phyloP scores from a whole-genome alignment of 2,113 vertebrate genomes.

The Neoarius graeffei region DNA sequence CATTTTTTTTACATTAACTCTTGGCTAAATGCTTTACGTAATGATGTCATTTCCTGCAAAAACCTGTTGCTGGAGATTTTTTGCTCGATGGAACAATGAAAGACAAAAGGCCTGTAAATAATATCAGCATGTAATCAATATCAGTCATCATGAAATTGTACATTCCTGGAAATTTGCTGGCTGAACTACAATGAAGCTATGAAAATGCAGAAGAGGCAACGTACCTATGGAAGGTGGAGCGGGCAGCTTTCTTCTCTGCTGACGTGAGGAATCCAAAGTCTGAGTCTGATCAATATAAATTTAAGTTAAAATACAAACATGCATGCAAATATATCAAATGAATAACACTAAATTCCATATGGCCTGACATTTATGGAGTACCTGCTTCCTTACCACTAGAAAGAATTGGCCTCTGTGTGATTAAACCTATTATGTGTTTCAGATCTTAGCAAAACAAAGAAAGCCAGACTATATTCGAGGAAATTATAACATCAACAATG shows the following conservation, averaged over 20 bases:
- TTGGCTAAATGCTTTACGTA: not conserved
- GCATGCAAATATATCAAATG: not conserved
- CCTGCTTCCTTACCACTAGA: not conserved
- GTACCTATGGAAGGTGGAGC: constrained; percentile 88
- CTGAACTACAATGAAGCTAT: not conserved
- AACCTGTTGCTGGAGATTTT: not conserved
- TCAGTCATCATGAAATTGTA: not conserved
- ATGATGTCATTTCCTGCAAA: not conserved
- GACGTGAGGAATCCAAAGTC: constrained; percentile 91
- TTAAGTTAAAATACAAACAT: not conserved
- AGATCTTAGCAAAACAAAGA: not conserved
- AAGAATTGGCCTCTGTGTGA: not conserved
- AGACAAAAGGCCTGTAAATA: not conserved
- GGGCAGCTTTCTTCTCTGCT: constrained; percentile 92
- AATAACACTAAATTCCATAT: not conserved
- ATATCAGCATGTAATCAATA: not conserved
- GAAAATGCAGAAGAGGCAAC: not conserved
- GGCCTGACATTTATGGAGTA: not conserved
- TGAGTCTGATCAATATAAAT: constrained; percentile 76
- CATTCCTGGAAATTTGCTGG: not conserved
- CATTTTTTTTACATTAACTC: not conserved
- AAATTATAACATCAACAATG: not conserved
- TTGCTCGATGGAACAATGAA: not conserved
- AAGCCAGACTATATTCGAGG: not conserved
- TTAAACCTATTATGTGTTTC: not conserved